These are phyloP conservation scores for Mythimna lalbum DNA, from an alignment of 2,888 invertebrate genomes.

Conservation along the genomic window DNA sequence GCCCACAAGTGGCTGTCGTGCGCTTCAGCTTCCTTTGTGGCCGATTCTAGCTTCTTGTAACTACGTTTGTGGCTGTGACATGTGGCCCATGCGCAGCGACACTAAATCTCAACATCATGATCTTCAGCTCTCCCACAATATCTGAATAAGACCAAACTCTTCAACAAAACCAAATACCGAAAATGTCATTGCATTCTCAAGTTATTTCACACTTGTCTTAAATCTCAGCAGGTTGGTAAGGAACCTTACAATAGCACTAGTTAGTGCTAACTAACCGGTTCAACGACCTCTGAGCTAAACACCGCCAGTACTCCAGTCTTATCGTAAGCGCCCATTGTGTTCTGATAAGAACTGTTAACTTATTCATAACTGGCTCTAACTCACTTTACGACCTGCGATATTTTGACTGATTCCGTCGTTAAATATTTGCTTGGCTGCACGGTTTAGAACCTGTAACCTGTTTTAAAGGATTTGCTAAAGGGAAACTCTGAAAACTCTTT, in stretches of 20 bases:
- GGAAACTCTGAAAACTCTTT: not conserved
- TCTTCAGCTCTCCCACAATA: not conserved
- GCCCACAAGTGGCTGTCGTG: too few species aligned
- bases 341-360: conserved; percentile 58
- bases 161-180: not conserved
- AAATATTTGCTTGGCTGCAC: not conserved
- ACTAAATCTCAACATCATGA: too few species aligned
- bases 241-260: conserved; percentile 33
- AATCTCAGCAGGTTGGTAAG: conserved; percentile 1
- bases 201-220: not conserved
- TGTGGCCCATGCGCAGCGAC: too few species aligned
- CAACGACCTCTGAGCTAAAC: conserved; percentile 56
- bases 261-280: conserved; percentile 45
- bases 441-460: not conserved
- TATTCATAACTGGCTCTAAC: conserved; percentile 41
- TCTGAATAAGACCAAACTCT: too few species aligned
- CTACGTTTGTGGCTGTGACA: too few species aligned
- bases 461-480: not conserved
- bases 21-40: too few species aligned
- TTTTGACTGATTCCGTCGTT: conserved; percentile 37
- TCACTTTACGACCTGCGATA: conserved; percentile 28
- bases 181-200: not conserved
- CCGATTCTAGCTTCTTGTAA: too few species aligned
- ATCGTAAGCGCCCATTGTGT: conserved; percentile 64
- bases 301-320: conserved; percentile 53